Percentiles rank a stretch among this genome's conserved stretches.
Conservation (phyloP, 2,113 vertebrate genomes). For the Pedetes capensis region DNA sequence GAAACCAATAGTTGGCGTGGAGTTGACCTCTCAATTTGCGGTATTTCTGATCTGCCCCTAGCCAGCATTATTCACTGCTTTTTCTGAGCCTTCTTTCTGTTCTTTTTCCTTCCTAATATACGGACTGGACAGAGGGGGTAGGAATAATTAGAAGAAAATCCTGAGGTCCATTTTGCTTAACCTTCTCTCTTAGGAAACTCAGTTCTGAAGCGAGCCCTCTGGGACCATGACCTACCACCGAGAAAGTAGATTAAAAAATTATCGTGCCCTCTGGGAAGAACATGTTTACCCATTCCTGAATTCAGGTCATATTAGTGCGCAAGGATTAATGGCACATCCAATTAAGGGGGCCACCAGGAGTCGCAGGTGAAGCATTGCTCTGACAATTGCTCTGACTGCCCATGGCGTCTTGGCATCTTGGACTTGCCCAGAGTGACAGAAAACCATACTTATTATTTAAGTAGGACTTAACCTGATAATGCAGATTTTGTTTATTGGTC, state of each 20-base stretch:
- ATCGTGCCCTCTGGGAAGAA: constrained; percentile 39
- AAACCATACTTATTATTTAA: background rate
- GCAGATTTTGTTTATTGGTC: background rate
- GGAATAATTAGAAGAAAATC: background rate
- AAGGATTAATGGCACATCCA: constrained; percentile 47
- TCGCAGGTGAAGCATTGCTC: background rate
- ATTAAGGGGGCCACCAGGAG: background rate
- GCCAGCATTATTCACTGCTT: background rate
- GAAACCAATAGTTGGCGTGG: background rate
- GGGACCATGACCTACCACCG: constrained; percentile 29
- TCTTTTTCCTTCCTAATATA: background rate
- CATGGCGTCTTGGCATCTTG: background rate
- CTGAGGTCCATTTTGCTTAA: background rate
- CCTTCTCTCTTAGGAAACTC: constrained; percentile 47
- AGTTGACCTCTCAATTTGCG: background rate
- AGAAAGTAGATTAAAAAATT: constrained; percentile 68
- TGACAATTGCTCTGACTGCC: background rate
- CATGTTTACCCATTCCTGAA: constrained; percentile 31
- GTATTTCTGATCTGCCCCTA: background rate
- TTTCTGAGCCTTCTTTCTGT: background rate
- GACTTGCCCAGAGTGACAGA: background rate
- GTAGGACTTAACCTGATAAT: background rate
- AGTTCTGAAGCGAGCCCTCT: constrained; percentile 23
- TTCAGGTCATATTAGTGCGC: constrained; percentile 44
- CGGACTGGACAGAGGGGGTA: background rate